These are phyloP conservation scores for Australoheros scitulus DNA, from an alignment of 2,113 vertebrate genomes.

Conservation along the genomic window DNA sequence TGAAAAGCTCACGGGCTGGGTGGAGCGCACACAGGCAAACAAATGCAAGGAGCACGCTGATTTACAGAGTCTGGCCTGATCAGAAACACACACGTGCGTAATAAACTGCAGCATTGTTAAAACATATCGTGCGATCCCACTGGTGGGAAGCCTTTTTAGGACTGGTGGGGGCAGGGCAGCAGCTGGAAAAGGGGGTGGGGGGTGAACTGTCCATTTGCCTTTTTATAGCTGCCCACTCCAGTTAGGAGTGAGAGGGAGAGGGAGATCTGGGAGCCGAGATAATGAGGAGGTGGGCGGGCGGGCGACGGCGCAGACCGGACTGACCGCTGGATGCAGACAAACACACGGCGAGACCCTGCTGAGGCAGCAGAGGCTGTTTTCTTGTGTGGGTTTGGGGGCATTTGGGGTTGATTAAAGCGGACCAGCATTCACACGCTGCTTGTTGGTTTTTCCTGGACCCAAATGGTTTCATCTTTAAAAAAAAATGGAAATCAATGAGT, in stretches of 20 bases:
- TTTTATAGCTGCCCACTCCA: constrained; percentile 63
- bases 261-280: constrained; percentile 37
- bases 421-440: not conserved
- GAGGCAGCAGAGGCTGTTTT: not conserved
- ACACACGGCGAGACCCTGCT: constrained; percentile 14
- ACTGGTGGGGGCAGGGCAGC: constrained; percentile 60
- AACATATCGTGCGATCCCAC: constrained; percentile 34
- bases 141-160: constrained; percentile 56
- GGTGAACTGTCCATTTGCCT: constrained; percentile 64
- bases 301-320: not conserved
- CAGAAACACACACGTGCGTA: constrained; percentile 40
- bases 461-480: not conserved
- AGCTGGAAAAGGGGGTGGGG: not conserved
- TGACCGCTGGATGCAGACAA: constrained; percentile 25
- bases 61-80: constrained; percentile 45
- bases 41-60: constrained; percentile 32
- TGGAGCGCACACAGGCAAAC: constrained; percentile 25
- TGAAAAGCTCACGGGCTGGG: constrained; percentile 42
- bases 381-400: not conserved
- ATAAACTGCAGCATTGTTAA: constrained; percentile 45
- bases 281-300: not conserved
- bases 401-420: constrained; percentile 36
- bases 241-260: constrained; percentile 36
- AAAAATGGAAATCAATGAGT: not conserved
- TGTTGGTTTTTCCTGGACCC: not conserved